Conservation (phyloP, 2,113 vertebrate species). For the zebrafish (Danio rerio) region DNA sequence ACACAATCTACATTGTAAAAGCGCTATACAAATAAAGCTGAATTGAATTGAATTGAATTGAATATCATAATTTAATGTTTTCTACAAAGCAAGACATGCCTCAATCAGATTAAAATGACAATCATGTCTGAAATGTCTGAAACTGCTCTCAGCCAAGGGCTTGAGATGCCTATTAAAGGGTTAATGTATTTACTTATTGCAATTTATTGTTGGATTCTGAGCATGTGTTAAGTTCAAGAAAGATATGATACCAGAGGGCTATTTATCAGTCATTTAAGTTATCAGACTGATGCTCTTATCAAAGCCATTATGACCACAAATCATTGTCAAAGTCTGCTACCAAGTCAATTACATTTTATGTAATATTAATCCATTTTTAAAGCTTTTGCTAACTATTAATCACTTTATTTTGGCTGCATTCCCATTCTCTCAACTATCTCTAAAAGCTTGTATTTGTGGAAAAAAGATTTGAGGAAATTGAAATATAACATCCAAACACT, state of each 20-base stretch:
- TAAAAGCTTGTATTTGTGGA: not conserved
- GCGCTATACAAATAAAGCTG: too few relatives aligned
- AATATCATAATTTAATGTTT: too few relatives aligned
- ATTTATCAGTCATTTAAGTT: conserved; percentile 29
- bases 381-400: not conserved
- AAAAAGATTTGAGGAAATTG: not conserved
- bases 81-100: too few relatives aligned
- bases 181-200: not conserved
- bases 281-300: not conserved
- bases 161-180: not conserved
- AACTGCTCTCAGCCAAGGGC: not conserved
- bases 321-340: conserved; percentile 33
- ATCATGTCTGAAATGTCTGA: too few relatives aligned
- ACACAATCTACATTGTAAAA: too few relatives aligned
- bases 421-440: not conserved
- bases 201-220: not conserved
- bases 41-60: too few relatives aligned
- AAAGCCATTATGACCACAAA: conserved; percentile 37
- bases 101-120: not conserved
- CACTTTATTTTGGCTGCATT: not conserved
- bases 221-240: not conserved
- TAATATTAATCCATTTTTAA: not conserved
- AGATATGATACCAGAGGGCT: not conserved
- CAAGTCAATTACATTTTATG: not conserved
- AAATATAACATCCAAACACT: not conserved